Conservation (phyloP, 2,113 vertebrate species). For the Leptodactylus fuscus region DNA sequence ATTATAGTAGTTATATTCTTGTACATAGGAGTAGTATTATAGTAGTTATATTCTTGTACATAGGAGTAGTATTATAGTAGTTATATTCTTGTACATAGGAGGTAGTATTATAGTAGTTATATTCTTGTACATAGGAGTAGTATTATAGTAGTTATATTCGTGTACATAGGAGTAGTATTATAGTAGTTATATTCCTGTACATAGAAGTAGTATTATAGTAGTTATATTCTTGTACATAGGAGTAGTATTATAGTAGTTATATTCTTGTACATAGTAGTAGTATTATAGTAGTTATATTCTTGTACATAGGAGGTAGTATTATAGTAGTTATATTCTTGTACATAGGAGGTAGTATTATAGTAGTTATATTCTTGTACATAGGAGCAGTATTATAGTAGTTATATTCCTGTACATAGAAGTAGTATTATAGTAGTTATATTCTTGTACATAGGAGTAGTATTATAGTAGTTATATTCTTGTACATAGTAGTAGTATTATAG, state of each 20-base stretch:
- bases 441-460: not conserved
- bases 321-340: constrained; percentile 17
- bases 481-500: not conserved
- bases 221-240: not conserved
- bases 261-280: not conserved
- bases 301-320: not conserved
- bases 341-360: constrained; percentile 12
- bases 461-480: constrained; percentile 12
- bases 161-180: not conserved
- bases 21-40: not conserved
- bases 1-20: constrained; percentile 22
- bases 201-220: not conserved
- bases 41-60: constrained; percentile 12
- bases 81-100: not conserved
- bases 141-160: not conserved
- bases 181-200: constrained; percentile 12
- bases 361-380: constrained; percentile 1
- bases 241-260: not conserved
- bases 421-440: constrained; percentile 7
- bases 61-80: constrained; percentile 12
- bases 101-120: constrained; percentile 3
- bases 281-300: constrained; percentile 22
- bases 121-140: not conserved
- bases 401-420: not conserved
- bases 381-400: not conserved